Conservation (phyloP, 2,888 invertebrate species). For the Belgica antarctica region DNA sequence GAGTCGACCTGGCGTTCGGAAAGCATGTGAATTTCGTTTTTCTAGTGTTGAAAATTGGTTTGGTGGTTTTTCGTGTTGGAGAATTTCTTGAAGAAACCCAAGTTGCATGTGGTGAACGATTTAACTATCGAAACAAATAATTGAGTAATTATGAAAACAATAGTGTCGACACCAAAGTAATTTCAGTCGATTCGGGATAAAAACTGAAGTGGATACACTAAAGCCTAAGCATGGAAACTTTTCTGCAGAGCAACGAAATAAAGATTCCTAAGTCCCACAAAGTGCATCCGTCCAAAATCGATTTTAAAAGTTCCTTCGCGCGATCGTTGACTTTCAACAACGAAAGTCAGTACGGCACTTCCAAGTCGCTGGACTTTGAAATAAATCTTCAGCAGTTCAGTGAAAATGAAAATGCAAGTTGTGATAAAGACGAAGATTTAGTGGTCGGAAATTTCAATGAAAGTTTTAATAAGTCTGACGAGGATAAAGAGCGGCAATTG, state of each 20-base stretch:
- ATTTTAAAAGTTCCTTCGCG: slow-evolving; percentile 60
- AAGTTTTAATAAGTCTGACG: slow-evolving; percentile 30
- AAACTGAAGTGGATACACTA: background rate
- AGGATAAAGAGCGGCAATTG: slow-evolving; percentile 35
- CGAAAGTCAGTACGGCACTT: slow-evolving; percentile 28
- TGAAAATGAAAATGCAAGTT: slow-evolving; percentile 9
- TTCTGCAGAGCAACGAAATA: slow-evolving; percentile 26
- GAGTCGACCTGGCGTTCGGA: background rate
- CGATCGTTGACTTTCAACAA: slow-evolving; percentile 56
- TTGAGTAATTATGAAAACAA: background rate
- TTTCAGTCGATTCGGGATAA: background rate
- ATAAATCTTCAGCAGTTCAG: slow-evolving; percentile 7
- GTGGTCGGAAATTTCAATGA: background rate
- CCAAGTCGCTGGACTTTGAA: slow-evolving; percentile 55
- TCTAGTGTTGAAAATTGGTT: background rate
- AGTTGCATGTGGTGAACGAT: slow-evolving; percentile 14
- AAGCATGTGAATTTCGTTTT: background rate
- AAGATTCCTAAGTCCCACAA: slow-evolving; percentile 16
- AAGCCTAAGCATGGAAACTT: slow-evolving; percentile 28
- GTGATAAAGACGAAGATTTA: slow-evolving; percentile 18
- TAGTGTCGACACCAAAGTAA: slow-evolving; percentile 5
- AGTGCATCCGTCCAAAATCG: slow-evolving; percentile 24
- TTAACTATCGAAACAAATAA: slow-evolving; percentile 1
- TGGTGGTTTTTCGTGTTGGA: slow-evolving; percentile 5
- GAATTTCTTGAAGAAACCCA: background rate